Percentiles rank a stretch among this genome's conserved stretches.
Conservation (phyloP, 92 coral and sea anemone species). For the Desmophyllum pertusum region DNA sequence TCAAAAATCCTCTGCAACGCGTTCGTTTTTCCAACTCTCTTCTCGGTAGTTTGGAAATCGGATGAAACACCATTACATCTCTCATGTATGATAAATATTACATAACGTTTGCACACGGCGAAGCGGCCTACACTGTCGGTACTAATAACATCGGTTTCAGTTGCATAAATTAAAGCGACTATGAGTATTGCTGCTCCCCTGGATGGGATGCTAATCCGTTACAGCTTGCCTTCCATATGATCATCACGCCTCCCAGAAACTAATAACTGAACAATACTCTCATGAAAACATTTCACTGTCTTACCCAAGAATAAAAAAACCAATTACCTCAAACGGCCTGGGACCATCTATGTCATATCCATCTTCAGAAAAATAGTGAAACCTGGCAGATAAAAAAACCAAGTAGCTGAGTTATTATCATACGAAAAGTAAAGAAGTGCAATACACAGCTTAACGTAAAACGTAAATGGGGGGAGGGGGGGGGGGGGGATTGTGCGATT, state of each 20-base stretch:
- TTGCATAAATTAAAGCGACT: too few relatives aligned
- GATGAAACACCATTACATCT: too few relatives aligned
- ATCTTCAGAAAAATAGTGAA: slow-evolving; percentile 97
- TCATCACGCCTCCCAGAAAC: not conserved
- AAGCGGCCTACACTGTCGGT: not conserved
- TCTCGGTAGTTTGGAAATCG: too few relatives aligned
- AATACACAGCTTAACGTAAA: not conserved
- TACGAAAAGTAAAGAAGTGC: not conserved
- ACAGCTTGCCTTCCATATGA: not conserved
- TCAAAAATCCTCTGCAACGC: too few relatives aligned
- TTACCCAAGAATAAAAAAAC: not conserved
- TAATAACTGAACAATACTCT: not conserved
- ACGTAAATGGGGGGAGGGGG: too few relatives aligned
- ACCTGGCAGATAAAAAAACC: slow-evolving; percentile 50
- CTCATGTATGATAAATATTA: too few relatives aligned
- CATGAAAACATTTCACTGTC: not conserved
- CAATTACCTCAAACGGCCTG: slow-evolving; percentile 86
- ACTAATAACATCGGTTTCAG: not conserved
- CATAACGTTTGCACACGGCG: too few relatives aligned
- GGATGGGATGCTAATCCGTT: not conserved
- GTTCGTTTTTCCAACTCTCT: too few relatives aligned
- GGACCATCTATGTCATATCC: slow-evolving; percentile 88
- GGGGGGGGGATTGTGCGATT: not conserved
- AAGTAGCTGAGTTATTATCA: not conserved
- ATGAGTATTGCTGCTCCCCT: not conserved